A percentile compares a stretch with the other conserved stretches of the same genome.
Conservation (phyloP, 2,888 invertebrate genomes). For the Erpobdella octoculata region DNA sequence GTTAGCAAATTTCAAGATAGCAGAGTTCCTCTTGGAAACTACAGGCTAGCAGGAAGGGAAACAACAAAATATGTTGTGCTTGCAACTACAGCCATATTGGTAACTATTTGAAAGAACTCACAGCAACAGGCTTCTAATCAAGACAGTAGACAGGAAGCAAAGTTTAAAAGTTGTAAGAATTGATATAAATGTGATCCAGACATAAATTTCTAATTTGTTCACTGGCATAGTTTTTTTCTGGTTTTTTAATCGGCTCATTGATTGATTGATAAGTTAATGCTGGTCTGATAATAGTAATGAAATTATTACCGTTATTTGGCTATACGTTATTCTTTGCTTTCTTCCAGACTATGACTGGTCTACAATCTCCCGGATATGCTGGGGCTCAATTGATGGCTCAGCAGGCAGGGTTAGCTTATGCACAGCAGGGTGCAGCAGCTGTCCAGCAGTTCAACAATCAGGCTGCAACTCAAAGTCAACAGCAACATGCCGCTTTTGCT, state of each 20-base stretch:
- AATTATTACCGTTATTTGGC: too few species aligned
- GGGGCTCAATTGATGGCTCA: neutral
- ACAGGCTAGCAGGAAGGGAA: too few species aligned
- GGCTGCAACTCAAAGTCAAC: neutral
- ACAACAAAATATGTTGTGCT: too few species aligned
- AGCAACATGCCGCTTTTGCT: neutral
- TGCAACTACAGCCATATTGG: too few species aligned
- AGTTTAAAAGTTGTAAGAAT: neutral
- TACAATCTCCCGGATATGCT: constrained; percentile 20
- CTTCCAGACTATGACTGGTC: neutral
- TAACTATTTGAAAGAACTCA: too few species aligned
- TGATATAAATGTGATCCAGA: neutral
- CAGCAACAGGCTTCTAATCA: too few species aligned
- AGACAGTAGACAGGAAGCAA: too few species aligned
- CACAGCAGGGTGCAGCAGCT: neutral
- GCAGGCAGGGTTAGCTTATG: constrained; percentile 2
- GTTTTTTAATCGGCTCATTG: neutral
- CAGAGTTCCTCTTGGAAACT: too few species aligned
- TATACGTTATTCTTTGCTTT: neutral
- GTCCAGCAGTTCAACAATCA: neutral
- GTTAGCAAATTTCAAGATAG: too few species aligned
- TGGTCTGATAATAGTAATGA: too few species aligned
- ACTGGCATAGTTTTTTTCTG: neutral
- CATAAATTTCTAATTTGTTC: neutral
- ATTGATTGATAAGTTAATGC: neutral